phyloP scores from a whole-genome alignment of 2,888 invertebrate genomes.

The Perithous albicinctus region DNA sequence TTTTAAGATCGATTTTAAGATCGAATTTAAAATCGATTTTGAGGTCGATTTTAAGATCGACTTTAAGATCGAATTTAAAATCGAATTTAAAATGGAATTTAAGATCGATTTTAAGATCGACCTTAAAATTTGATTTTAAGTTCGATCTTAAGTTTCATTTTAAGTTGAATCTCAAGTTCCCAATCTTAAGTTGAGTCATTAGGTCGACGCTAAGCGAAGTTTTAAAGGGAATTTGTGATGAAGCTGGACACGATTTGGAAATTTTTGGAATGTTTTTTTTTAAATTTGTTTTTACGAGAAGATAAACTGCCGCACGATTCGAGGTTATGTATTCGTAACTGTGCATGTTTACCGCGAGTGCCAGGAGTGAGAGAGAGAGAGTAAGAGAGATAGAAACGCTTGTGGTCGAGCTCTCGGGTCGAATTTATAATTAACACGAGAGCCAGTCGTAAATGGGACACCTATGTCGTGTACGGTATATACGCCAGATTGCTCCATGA shows the following conservation, averaged over 20 bases:
- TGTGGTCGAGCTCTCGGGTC: conserved; percentile 69
- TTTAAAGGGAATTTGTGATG: background rate
- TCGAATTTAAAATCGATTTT: too few relatives aligned
- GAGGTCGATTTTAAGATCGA: too few relatives aligned
- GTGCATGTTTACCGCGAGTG: conserved; percentile 70
- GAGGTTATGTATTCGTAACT: background rate
- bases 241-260: background rate
- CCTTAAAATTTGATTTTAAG: too few relatives aligned
- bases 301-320: background rate
- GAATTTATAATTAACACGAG: conserved; percentile 79
- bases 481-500: conserved; percentile 49
- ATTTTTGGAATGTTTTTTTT: background rate
- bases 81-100: too few relatives aligned
- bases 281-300: background rate
- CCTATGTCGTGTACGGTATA: conserved; percentile 69
- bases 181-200: too few relatives aligned
- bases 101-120: too few relatives aligned
- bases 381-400: too few relatives aligned
- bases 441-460: conserved; percentile 78
- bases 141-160: too few relatives aligned
- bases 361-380: conserved; percentile 34
- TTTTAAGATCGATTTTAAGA: too few relatives aligned
- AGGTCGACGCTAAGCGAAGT: too few relatives aligned
- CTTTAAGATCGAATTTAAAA: too few relatives aligned
- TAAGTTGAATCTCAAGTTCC: too few relatives aligned